Evolutionary conservation across 2,113 vertebrate genomes (phyloP).

Genomic region (Anser brachyrhynchus): DNA sequence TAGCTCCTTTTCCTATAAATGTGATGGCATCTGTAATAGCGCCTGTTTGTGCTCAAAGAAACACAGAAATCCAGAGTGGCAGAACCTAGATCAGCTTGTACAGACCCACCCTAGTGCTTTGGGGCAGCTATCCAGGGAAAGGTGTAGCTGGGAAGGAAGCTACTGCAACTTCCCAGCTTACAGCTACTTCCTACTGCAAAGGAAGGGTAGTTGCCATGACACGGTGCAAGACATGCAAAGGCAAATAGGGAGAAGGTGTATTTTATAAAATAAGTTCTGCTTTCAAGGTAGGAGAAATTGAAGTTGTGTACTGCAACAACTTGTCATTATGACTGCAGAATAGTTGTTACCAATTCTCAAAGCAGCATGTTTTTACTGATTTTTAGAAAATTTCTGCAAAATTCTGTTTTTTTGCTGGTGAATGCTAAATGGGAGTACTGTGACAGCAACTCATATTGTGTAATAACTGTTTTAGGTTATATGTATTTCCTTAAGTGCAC

Average conservation of each 20-base stretch:
- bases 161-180: no score
- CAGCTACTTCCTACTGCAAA: neutral
- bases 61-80: neutral
- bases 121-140: neutral
- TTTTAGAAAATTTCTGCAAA: neutral
- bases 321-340: neutral
- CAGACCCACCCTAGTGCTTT: neutral
- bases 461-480: neutral
- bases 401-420: neutral
- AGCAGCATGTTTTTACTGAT: neutral
- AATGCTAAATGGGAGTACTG: neutral
- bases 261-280: neutral
- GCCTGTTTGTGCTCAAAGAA: neutral
- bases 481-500: fast-evolving
- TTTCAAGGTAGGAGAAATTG: neutral
- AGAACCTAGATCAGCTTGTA: neutral
- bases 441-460: neutral
- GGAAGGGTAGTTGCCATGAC: neutral
- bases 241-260: neutral
- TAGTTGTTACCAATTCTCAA: neutral
- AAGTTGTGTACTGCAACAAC: neutral
- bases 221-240: neutral
- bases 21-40: fast-evolving
- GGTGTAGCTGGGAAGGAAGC: neutral
- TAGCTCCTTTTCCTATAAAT: neutral